Evolutionary conservation across 2,113 vertebrate genomes (phyloP), one percentile per base, ranked within the genome.

Genomic region (Cnemophilus loriae): DNA sequence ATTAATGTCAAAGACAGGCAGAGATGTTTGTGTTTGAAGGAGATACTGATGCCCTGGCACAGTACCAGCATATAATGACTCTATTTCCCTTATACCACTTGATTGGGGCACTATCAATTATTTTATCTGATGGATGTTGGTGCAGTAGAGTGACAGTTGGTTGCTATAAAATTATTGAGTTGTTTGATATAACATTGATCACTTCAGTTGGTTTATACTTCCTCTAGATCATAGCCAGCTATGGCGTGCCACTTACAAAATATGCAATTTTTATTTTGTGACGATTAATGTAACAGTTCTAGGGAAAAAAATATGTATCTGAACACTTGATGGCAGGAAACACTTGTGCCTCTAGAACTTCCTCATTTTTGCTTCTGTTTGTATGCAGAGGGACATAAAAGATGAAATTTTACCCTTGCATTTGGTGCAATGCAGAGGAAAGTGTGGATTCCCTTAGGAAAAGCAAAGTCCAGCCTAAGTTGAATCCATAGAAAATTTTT

Each of bases 21-120:
- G 70, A 73, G 44, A 65, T 91, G 53, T 89, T 78, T 95, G 47
- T 89, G 35, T 82, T 79, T 67, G 73, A 75, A 71, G 78, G 82
- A 91, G 49, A 17, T 93, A 89, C 84, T 85, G 93, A 91, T 96
- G 46, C 52, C 35, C 49, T 93, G 74, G 53, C 93, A 79, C 49
- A 42, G 53, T 39, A 65, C 32, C 84, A 93, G 57, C 61, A 69
- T 73, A 46, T 63, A 84, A 71, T 79, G 56, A 68, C 87, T 96
- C 83, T 79, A 83, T 89, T 94, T 95, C 10, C 33, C 46, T 83
- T 85, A 24, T 33, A 82, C 61, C 61, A 83, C 42, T 95, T 91
- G 89, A 94, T 41, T 76, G 74, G 75, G 49, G 37, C 16, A n/a
- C 73, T 69, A 49, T 83, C 63, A 92, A 3, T 92, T 95, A 73